phyloP scores from a whole-genome alignment of 2,797 vertebrate species.

The Brachyalestes nurse region DNA sequence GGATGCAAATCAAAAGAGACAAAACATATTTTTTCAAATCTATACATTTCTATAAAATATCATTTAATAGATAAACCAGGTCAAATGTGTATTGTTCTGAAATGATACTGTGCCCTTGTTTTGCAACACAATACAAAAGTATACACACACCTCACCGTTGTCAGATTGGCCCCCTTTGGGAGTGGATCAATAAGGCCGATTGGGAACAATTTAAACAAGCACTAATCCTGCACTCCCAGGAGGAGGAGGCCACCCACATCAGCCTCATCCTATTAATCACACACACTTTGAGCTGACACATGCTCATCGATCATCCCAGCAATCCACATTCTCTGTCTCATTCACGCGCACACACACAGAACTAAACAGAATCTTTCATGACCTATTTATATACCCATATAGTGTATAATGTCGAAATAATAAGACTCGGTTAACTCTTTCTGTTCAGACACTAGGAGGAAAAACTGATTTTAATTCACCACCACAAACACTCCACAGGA shows the following conservation, averaged over 20 bases:
- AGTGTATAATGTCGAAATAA: neutral
- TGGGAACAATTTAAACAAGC: conserved; percentile 61
- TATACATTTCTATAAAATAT: neutral
- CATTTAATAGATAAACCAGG: neutral
- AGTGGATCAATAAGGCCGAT: conserved; percentile 60
- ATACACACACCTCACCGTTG: conserved; percentile 27
- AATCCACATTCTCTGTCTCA: neutral
- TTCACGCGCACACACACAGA: neutral
- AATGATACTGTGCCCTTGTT: neutral
- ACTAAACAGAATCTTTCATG: conserved; percentile 1
- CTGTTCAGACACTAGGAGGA: no score
- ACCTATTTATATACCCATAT: conserved; percentile 10
- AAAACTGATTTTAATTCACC: neutral
- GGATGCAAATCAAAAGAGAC: no score
- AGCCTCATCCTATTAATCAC: conserved; percentile 60
- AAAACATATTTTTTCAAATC: conserved; percentile 1
- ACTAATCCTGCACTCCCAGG: conserved; percentile 51
- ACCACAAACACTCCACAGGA: neutral
- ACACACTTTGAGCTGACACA: conserved; percentile 50
- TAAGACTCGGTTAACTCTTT: neutral
- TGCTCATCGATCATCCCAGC: conserved; percentile 55
- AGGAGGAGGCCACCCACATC: conserved; percentile 55
- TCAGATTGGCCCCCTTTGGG: conserved; percentile 59
- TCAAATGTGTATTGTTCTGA: neutral
- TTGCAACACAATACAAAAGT: neutral